Conservation (phyloP, 2,113 vertebrate species). For the Condylura cristata region DNA sequence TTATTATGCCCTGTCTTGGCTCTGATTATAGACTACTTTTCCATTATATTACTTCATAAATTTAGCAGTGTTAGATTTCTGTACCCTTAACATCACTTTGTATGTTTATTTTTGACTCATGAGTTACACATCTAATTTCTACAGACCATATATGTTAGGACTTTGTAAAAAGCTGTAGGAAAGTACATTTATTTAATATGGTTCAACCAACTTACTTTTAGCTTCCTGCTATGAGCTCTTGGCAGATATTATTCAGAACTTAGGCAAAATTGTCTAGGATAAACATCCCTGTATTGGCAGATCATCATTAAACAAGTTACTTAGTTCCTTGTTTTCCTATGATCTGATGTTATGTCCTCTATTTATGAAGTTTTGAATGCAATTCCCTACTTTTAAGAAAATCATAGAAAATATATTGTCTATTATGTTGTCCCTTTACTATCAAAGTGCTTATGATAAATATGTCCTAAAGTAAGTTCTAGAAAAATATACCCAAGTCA, state of each 20-base stretch:
- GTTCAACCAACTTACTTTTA: not conserved
- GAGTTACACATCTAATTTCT: not conserved
- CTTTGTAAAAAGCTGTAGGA: not conserved
- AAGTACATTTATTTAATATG: not conserved
- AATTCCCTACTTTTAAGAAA: constrained; percentile 15
- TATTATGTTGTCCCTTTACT: constrained; percentile 19
- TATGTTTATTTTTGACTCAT: constrained; percentile 37
- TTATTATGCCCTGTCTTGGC: constrained; percentile 10
- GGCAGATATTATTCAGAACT: not conserved
- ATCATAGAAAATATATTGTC: not conserved
- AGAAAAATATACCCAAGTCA: not conserved
- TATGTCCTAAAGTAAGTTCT: constrained; percentile 23
- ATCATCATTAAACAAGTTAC: not conserved
- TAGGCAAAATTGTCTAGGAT: not conserved
- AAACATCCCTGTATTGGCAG: not conserved
- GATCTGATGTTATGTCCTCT: not conserved
- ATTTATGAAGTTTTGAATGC: constrained; percentile 17
- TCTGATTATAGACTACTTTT: constrained; percentile 27
- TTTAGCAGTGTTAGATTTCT: not conserved
- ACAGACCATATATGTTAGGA: not conserved
- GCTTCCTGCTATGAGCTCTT: not conserved
- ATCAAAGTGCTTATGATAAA: not conserved
- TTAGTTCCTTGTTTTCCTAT: not conserved
- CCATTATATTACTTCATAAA: constrained; percentile 4
- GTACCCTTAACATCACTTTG: not conserved